Percentiles rank a stretch among this genome's conserved stretches.
Evolutionary conservation across 1,140 invertebrate genomes (phyloP).

Genomic region (Mercenaria mercenaria): DNA sequence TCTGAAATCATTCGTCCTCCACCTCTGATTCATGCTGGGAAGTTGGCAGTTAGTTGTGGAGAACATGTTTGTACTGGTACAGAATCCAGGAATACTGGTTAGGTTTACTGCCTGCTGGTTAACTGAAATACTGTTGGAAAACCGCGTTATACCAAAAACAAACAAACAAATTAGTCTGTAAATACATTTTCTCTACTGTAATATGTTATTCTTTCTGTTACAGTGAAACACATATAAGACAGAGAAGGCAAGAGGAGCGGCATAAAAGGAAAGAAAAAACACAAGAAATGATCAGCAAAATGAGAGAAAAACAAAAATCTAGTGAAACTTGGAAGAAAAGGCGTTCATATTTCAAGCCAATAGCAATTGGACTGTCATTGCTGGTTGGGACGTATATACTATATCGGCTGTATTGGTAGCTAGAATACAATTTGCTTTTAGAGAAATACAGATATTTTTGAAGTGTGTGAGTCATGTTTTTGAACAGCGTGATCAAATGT

Average conservation of each 20-base stretch:
- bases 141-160: too few species aligned
- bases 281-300: conserved; percentile 49
- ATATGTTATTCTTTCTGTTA: too few species aligned
- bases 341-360: conserved; percentile 49
- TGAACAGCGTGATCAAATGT: not conserved
- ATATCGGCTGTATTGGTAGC: conserved; percentile 47
- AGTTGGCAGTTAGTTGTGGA: too few species aligned
- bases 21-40: too few species aligned
- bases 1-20: too few species aligned
- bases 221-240: conserved; percentile 55
- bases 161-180: too few species aligned
- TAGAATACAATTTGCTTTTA: not conserved
- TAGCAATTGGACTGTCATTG: conserved; percentile 48
- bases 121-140: too few species aligned
- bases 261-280: conserved; percentile 60
- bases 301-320: conserved; percentile 55
- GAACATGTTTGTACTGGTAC: too few species aligned
- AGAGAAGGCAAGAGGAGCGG: conserved; percentile 49
- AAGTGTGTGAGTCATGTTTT: conserved; percentile 6
- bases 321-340: conserved; percentile 63
- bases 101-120: too few species aligned
- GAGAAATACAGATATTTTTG: not conserved
- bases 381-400: conserved; percentile 49
- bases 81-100: too few species aligned
- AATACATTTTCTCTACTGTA: too few species aligned